Base-by-base conservation (phyloP, 2,888 invertebrate species). In the Cantharis rufa region DNA sequence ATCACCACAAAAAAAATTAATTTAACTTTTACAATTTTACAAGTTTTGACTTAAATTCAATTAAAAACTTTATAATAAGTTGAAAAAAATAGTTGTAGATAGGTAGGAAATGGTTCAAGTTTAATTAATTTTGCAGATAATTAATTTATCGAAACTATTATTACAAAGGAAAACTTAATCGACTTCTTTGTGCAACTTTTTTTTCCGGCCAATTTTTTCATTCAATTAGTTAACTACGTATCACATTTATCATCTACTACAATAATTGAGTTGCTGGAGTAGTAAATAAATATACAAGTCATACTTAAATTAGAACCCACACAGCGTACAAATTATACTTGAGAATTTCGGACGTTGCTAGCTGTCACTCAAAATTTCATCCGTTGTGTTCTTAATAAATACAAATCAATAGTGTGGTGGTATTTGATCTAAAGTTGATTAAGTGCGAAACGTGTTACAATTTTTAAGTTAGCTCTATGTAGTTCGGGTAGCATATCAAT, bases 231-330 rank as follows among this genome's bases (percentile, higher is more conserved):
- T 48, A 48, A n/a, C 48, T 48, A 48, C 48, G 48, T 48, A 48
- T 48, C 48, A 48, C 48, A 48, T 66, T 66, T 66, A 66, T 66
- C 64, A 66, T 66, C 24, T 66, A 24, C 64, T 48, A 66, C 24
- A 66, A 66, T 66, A 66, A 66, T 66, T 21, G 64, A 66, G 64
- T 66, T 15, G 15, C 64, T 66, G 24, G 18, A 66, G 24, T 66
- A 66, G 21, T 66, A 66, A 21, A 66, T 66, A 66, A 66, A 66
- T 66, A 66, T 66, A 66, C 64, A 66, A 66, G 64, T 66, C 64
- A 66, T 66, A 66, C 64, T 66, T 66, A 66, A 66, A 66, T 66
- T 66, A 16, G 64, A 66, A 66, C 64, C 24, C 64, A 66, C 64
- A 66, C 64, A 21, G 64, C 64, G 64, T 21, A 66, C 64, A 21